Evolutionary conservation across 2,888 invertebrate genomes (phyloP), one percentile per base, ranked within the genome.

Genomic region (Hermaeophaga mercurialis): DNA sequence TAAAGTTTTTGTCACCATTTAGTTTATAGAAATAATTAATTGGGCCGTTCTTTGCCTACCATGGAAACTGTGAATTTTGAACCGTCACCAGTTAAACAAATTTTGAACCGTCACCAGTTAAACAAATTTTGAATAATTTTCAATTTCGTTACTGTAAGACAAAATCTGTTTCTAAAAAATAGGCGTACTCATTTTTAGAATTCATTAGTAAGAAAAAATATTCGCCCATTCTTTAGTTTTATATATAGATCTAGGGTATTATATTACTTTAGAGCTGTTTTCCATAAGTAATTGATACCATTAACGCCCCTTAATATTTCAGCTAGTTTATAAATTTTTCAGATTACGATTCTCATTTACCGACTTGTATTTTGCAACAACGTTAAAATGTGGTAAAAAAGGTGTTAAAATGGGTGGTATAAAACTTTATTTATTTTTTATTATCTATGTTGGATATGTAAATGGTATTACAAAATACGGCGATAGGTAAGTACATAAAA

Each of bases 241-340:
- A n/a, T n/a, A n/a, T n/a, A n/a, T 18, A 11, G 22, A 39, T 39
- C 19, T 12, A 39, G 18, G 6, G 22, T 39, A 19, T 39, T n/a
- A 39, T 39, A 9, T 33, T 31, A 31, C 41, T n/a, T n/a, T n/a
- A n/a, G n/a, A n/a, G n/a, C n/a, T n/a, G n/a, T n/a, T n/a, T n/a
- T n/a, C n/a, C n/a, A 31, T 14, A 24, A 11, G 48, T 48, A 54
- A 48, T 17, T 12, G 48, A 54, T 43, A 54, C 22, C 26, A 15
- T 9, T 34, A 26, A 48, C 54, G 54, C 54, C 54, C 54, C 47
- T 31, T 48, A 36, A 45, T 15, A 48, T 17, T 33, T 17, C 26
- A 39, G 14, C 12, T 22, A 54, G 43, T 41, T 43, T 43, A 54
- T 48, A 54, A 48, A 48, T 48, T 54, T 41, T 47, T 6, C 11